Base-by-base conservation (phyloP, 2,888 invertebrate species). In the Drosophila kokeensis region DNA sequence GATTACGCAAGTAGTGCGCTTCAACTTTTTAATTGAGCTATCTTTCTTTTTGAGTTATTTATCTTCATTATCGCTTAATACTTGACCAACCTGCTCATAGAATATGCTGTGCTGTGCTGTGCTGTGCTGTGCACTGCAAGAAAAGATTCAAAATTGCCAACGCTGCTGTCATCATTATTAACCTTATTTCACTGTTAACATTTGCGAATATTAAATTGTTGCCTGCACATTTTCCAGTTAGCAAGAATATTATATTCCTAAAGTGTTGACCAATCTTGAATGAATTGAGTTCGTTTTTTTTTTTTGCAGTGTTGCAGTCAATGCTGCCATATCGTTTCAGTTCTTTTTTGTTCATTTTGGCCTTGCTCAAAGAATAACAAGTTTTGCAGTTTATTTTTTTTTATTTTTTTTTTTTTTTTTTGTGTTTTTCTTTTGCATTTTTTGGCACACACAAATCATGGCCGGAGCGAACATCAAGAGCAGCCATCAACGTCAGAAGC, bases 61-160 rank as follows among this genome's bases (percentile, higher is more conserved):
- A 86, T 86, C 85, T 80, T 86, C 85, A 89, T 86, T 86, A 86
- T 85, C 85, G 89, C 85, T 78, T 89, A 84, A 85, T 85, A 73
- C 85, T 76, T 73, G 72, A 69, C 76, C 73, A 73, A 87, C 57
- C 75, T 67, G 63, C 63, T 36, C 59, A 72, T 72, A 34, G 62
- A 11, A 54, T 30, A 57, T 52, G 36, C 62, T 36, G 13, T 42
- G 42, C 36, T 49, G 13, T 7, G 50, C 15, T 60, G 8, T 52
- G 36, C 62, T 49, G 11, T 7, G 50, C 13, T 60, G 32, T 32
- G 34, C 77, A 77, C 80, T 64, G 55, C 13, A 18, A 34, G 13
- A 76, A 76, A 61, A 8, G 1, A 0, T n/a, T n/a, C 10, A 0
- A 29, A 11, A 11, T 29, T 29, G 10, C 18, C 18, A 48, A 7